Evolutionary conservation across 1,140 invertebrate species (phyloP).

Genomic region (Heliconius hewitsoni): DNA sequence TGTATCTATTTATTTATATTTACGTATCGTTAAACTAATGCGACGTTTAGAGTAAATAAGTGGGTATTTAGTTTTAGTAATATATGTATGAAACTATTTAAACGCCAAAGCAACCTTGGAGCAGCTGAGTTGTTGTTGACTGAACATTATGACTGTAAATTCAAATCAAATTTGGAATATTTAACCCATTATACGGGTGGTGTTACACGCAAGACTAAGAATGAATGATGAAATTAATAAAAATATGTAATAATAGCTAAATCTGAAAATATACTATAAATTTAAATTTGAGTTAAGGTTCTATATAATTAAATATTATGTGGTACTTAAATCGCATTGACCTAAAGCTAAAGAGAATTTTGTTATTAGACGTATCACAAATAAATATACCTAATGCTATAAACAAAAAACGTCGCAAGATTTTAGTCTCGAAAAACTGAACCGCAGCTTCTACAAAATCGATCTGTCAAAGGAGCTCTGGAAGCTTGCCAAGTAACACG

Average conservation of each 20-base stretch:
- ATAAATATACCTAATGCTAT: background rate
- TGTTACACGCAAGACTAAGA: no score
- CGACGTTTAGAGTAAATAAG: background rate
- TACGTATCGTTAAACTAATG: background rate
- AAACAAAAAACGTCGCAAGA: background rate
- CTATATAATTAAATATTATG: no score
- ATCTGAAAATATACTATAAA: no score
- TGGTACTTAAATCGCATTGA: no score
- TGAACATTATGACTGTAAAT: background rate
- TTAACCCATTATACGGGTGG: no score
- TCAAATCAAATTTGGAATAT: background rate
- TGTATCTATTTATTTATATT: background rate
- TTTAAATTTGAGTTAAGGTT: no score
- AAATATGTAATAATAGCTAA: no score
- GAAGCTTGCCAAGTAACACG: slow-evolving; percentile 26
- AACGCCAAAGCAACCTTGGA: background rate
- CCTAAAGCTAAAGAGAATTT: no score
- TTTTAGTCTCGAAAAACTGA: slow-evolving; percentile 4
- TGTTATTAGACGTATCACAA: no score
- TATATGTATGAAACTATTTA: background rate
- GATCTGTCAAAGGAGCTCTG: slow-evolving; percentile 28
- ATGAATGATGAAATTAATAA: no score
- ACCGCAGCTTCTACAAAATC: slow-evolving; percentile 24
- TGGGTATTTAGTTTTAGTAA: background rate
- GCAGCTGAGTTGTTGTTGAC: background rate